Conservation (phyloP, 2,888 invertebrate species). For the Trissoscelio sp. region DNA sequence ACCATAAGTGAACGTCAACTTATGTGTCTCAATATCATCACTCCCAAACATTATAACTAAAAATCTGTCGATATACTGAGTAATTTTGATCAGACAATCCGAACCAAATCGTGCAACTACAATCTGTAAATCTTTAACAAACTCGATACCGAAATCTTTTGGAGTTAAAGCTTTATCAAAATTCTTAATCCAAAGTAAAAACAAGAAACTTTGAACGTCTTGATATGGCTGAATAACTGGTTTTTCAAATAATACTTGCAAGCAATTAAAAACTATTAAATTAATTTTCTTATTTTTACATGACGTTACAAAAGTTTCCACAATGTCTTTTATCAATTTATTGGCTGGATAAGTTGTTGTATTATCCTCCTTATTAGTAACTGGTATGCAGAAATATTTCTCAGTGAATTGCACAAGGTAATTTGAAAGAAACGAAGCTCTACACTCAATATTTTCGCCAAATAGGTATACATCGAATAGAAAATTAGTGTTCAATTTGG, state of each 20-base stretch:
- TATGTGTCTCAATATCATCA: not conserved
- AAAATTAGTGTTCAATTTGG: not conserved
- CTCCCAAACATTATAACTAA: not conserved
- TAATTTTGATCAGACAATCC: not conserved
- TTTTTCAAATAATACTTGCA: slow-evolving; percentile 3
- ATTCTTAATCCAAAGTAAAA: slow-evolving; percentile 5
- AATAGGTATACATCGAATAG: slow-evolving; percentile 4
- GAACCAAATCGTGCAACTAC: slow-evolving; percentile 16
- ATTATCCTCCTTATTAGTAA: not conserved
- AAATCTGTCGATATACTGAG: not conserved
- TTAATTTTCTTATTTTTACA: not conserved
- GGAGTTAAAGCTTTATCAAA: not conserved
- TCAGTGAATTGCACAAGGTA: not conserved
- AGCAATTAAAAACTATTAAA: not conserved
- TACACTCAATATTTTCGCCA: not conserved
- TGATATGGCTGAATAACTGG: slow-evolving; percentile 19
- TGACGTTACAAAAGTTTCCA: not conserved
- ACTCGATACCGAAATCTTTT: not conserved
- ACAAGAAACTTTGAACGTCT: slow-evolving; percentile 25
- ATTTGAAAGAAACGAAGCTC: not conserved
- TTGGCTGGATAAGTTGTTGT: not conserved
- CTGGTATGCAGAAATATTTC: not conserved
- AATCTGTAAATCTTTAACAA: slow-evolving; percentile 2
- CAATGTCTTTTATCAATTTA: not conserved
- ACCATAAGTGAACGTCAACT: not conserved